Conservation (phyloP, 2,888 invertebrate species). For the Notocelia uddmanniana region DNA sequence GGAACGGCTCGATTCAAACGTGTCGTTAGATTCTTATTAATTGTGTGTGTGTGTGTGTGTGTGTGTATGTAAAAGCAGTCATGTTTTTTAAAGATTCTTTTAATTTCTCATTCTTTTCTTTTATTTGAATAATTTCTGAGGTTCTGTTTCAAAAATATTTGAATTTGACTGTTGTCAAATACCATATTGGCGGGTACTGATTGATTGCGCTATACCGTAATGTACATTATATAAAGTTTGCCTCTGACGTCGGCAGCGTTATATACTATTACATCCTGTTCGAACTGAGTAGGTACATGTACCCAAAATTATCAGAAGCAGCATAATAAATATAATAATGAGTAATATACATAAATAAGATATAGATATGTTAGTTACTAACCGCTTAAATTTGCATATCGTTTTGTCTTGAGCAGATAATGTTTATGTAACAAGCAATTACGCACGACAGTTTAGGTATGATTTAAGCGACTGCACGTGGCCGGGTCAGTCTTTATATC, state of each 20-base stretch:
- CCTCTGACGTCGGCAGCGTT: not conserved
- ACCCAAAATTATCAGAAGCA: slow-evolving; percentile 8
- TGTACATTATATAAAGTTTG: not conserved
- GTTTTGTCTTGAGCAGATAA: not conserved
- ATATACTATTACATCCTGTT: no score
- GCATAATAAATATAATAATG: not conserved
- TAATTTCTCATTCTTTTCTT: no score
- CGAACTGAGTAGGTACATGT: not conserved
- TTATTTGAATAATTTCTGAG: no score
- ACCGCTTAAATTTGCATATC: slow-evolving; percentile 13
- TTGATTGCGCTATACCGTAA: not conserved
- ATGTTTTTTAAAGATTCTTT: no score
- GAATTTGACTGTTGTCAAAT: no score
- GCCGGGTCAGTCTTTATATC: not conserved
- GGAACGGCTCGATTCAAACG: no score
- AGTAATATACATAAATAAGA: not conserved
- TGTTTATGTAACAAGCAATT: slow-evolving; percentile 14
- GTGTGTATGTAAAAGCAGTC: no score
- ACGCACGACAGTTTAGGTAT: slow-evolving; percentile 14
- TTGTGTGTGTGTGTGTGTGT: no score
- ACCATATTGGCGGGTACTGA: no score
- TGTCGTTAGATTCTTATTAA: no score
- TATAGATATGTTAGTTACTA: not conserved
- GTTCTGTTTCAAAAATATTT: no score
- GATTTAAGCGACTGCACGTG: not conserved